Base-by-base conservation (phyloP, 1,140 invertebrate species). In the Asobara japonica region DNA sequence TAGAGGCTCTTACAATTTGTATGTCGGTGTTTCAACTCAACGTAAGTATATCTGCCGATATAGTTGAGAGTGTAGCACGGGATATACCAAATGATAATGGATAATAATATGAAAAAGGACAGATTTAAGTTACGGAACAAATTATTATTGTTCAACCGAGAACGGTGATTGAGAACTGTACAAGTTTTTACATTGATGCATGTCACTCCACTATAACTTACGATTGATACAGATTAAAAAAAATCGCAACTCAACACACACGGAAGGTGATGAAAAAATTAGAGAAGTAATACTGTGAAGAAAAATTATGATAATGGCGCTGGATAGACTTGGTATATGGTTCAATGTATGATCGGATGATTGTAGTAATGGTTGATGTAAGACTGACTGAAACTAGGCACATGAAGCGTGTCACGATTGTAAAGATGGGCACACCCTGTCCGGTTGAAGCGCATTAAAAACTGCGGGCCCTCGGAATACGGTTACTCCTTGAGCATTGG, bases 391-490 rank as follows among this genome's bases (percentile, higher is more conserved):
- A n/a, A n/a, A n/a, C n/a, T n/a, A n/a, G n/a, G n/a, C 41, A 48
- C 41, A 18, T 10, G n/a, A 48, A 18, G 18, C n/a, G 41, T 6
- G 41, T 48, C n/a, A 16, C n/a, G 41, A 48, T 18, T 48, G n/a
- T 45, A 66, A 66, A 66, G 65, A 66, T 25, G 13, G 65, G 45
- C 65, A 38, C 65, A 66, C 65, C 62, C 65, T 66, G 36, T 66
- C 65, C 65, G 65, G 65, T 66, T 13, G 4, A 5, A 13, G 18
- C 10, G 8, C 6, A 8, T 11, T 64, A n/a, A 64, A 2, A 16
- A 5, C 25, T 64, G 61, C 20, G 16, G 11, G 56, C 10, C 20
- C 18, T 25, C 18, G 18, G n/a, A n/a, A n/a, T n/a, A n/a, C n/a
- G n/a, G n/a, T n/a, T n/a, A n/a, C n/a, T n/a, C n/a, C n/a, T n/a